Conservation (phyloP, 2,797 vertebrate genomes). For the Varecia variegata region DNA sequence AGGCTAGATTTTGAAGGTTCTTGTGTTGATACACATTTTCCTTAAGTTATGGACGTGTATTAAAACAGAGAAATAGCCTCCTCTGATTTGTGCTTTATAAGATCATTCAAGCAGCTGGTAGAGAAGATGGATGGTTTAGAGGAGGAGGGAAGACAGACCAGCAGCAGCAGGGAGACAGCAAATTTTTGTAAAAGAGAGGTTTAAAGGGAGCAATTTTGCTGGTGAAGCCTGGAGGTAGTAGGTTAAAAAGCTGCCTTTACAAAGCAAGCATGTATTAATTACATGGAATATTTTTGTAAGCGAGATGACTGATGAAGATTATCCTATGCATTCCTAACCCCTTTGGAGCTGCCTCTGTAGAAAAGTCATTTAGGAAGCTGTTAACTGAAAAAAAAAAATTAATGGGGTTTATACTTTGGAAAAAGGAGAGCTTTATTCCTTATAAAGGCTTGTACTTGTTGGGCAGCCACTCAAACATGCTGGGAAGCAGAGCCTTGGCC, state of each 20-base stretch:
- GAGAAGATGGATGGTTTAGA: background rate
- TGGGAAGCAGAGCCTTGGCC: background rate
- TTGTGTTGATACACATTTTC: background rate
- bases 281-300: background rate
- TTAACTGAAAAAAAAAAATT: background rate
- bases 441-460: background rate
- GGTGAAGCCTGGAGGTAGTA: background rate
- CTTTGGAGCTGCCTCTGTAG: background rate
- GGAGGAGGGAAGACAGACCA: background rate
- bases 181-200: background rate
- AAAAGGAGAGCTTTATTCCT: background rate
- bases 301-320: slow-evolving; percentile 10
- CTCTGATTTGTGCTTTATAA: background rate
- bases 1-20: background rate
- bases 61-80: background rate
- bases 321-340: background rate
- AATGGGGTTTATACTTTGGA: background rate
- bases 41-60: background rate
- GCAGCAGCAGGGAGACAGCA: background rate
- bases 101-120: background rate
- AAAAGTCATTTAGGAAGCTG: background rate
- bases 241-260: slow-evolving; percentile 21
- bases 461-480: background rate
- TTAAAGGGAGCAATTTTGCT: background rate
- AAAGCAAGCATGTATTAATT: background rate